Percentiles rank a stretch among this genome's conserved stretches.
Evolutionary conservation across 2,113 vertebrate genomes (phyloP).

Genomic region (Piliocolobus tephrosceles): DNA sequence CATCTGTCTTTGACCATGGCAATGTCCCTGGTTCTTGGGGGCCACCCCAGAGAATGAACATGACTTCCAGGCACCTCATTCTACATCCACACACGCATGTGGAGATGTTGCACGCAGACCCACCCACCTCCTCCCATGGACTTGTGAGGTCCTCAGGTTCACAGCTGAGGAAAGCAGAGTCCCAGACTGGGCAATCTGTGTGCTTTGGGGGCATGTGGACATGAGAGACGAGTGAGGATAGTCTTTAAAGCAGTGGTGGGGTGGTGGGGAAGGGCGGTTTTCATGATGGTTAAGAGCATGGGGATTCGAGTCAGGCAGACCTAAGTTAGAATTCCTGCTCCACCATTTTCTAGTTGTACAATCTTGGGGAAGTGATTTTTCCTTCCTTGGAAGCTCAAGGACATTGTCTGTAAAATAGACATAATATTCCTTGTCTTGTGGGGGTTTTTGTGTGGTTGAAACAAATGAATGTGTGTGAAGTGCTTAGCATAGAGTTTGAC

Average conservation of each 20-base stretch:
- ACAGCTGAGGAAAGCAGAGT: background rate
- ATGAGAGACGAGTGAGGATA: too few relatives aligned
- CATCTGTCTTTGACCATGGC: background rate
- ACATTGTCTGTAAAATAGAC: background rate
- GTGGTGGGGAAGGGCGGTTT: background rate
- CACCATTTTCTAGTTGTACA: background rate
- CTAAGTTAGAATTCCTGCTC: background rate
- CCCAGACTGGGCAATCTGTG: background rate
- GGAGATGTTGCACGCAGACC: background rate
- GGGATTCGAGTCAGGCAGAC: background rate
- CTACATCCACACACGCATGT: fast-evolving
- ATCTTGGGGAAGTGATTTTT: background rate
- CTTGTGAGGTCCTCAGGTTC: too few relatives aligned
- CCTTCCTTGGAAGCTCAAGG: background rate
- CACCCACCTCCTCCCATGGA: fast-evolving
- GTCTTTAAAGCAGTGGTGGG: background rate
- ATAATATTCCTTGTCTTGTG: background rate
- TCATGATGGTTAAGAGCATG: background rate
- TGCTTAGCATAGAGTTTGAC: background rate
- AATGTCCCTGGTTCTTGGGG: background rate
- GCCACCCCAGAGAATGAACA: background rate
- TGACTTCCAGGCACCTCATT: background rate
- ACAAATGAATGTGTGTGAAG: background rate
- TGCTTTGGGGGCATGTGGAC: fast-evolving
- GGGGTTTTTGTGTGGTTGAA: background rate